A percentile compares a stretch with the other conserved stretches of the same genome.
Conservation (phyloP, 2,888 invertebrate genomes). For the Iselma pallidipennis region DNA sequence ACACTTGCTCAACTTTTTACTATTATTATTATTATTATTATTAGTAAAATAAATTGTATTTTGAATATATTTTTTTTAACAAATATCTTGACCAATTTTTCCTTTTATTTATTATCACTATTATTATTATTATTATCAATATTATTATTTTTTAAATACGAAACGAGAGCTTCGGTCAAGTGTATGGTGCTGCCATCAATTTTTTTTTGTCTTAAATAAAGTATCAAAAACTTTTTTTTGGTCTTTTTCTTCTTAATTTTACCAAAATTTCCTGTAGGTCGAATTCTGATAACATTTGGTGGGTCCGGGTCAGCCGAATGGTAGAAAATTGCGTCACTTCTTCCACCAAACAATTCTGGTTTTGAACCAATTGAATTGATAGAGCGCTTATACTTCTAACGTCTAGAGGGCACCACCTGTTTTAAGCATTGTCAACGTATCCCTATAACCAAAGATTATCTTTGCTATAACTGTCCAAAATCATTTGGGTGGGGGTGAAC, state of each 20-base stretch:
- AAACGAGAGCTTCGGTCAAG: slow-evolving; percentile 47
- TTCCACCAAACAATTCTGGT: too few relatives aligned
- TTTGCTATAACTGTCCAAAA: too few relatives aligned
- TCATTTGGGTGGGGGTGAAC: too few relatives aligned
- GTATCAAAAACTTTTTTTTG: slow-evolving; percentile 6
- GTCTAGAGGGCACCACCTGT: too few relatives aligned
- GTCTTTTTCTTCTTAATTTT: not conserved
- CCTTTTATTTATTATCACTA: not conserved
- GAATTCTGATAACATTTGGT: too few relatives aligned
- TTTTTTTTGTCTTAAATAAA: slow-evolving; percentile 35
- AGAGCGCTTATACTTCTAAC: too few relatives aligned
- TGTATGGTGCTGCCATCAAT: slow-evolving; percentile 54
- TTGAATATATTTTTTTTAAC: slow-evolving; percentile 44
- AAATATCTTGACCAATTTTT: slow-evolving; percentile 28
- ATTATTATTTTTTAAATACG: slow-evolving; percentile 33
- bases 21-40: slow-evolving; percentile 38
- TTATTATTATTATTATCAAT: slow-evolving; percentile 36
- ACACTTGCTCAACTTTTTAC: slow-evolving; percentile 55
- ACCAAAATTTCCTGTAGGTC: not conserved
- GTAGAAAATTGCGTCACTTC: too few relatives aligned
- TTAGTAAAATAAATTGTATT: slow-evolving; percentile 38
- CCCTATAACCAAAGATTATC: too few relatives aligned
- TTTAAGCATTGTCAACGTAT: too few relatives aligned
- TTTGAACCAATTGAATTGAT: too few relatives aligned
- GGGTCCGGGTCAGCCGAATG: too few relatives aligned